Base-by-base conservation (phyloP, 35 echinoderm and acorn worm species). In the Anneissia japonica region DNA sequence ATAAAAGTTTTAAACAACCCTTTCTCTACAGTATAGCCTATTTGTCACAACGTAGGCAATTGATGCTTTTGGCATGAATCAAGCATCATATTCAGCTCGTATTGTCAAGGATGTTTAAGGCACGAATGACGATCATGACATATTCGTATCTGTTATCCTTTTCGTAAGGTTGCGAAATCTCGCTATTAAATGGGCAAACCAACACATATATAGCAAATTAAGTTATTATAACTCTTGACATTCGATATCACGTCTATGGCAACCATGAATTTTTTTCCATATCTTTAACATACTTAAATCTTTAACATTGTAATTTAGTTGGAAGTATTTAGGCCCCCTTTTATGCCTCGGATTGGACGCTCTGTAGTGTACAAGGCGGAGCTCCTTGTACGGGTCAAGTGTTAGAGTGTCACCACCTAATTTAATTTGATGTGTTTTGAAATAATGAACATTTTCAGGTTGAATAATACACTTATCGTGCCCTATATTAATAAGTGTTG, bases 381-480 rank as follows among this genome's bases (percentile, higher is more conserved):
- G 51, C 31, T 97, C 94, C 46, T 73, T 77, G 36, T 83, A 55
- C 26, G 94, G 94, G 76, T 97, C 81, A 35, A 97, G 73, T 0
- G 94, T 93, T 0, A 90, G 32, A 17, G 87, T 97, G 29, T 97
- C 91, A 12, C 94, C 91, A 39, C 94, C 94, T 12, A 97, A 45
- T 82, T 97, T 97, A 1, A 97, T 85, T 29, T 87, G 91, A 64
- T 97, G 94, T 12, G 93, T 97, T 79, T 97, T 97, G 74, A 84
- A 97, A 81, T 97, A 93, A 79, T 97, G 94, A 0, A 97, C 85
- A 30, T 82, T 85, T 28, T 85, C 43, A 38, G 94, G 94, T 0
- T 88, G 90, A 32, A 87, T 81, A 74, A 97, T 89, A 84, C 94
- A 93, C 72, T 97, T 97, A 80, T 93, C 91, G 3, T 88, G 84